Evolutionary conservation across 2,888 invertebrate genomes (phyloP).

Genomic region (Cryptus armator): DNA sequence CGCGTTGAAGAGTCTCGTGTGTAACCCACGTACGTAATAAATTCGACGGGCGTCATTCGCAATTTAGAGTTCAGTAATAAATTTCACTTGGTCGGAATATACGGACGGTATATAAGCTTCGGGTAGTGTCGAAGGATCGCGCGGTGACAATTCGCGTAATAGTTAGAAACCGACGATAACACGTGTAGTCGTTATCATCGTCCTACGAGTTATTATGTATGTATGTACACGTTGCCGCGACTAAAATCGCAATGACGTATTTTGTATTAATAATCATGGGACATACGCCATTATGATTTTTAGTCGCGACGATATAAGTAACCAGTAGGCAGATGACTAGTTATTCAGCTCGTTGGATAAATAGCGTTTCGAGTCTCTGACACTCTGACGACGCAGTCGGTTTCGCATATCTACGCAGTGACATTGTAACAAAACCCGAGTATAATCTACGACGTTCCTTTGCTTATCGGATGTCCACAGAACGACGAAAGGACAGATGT

Average conservation of each 20-base stretch:
- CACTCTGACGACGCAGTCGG: neutral
- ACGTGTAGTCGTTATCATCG: slow-evolving; percentile 8
- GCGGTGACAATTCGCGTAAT: slow-evolving; percentile 3
- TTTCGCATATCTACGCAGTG: neutral
- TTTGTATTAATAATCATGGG: neutral
- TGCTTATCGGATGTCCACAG: neutral
- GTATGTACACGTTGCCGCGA: neutral
- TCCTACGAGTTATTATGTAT: slow-evolving; percentile 2
- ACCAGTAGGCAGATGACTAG: neutral
- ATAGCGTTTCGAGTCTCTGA: neutral
- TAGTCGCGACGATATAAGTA: no score
- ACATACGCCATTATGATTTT: neutral
- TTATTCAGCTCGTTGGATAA: neutral
- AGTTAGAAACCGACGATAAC: slow-evolving; percentile 2
- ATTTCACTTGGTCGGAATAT: slow-evolving; percentile 38
- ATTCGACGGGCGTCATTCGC: slow-evolving; percentile 18
- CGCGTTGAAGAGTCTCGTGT: neutral
- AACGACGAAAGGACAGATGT: neutral
- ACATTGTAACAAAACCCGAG: neutral
- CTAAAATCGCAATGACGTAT: neutral
- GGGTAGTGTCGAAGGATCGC: neutral
- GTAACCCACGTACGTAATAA: slow-evolving; percentile 23
- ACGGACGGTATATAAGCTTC: neutral
- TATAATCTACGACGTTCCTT: neutral
- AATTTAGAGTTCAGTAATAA: slow-evolving; percentile 35